Conservation (phyloP, 2,888 invertebrate species). For the Tipula vernalis region DNA sequence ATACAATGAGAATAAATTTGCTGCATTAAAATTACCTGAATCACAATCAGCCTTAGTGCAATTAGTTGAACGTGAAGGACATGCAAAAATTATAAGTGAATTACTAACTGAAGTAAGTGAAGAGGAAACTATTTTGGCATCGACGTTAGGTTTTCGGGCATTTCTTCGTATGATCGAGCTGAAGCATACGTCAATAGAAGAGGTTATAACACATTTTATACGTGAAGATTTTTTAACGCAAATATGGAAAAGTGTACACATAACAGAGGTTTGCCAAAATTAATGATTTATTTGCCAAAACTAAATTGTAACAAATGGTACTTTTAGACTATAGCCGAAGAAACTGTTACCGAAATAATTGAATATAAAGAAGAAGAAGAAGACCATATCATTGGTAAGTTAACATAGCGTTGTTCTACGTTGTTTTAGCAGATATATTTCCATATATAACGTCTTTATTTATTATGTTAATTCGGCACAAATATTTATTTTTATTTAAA, state of each 20-base stretch:
- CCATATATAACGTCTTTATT: background rate
- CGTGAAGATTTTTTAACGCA: conserved; percentile 73
- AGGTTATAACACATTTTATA: conserved; percentile 67
- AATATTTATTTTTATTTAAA: background rate
- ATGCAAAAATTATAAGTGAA: conserved; percentile 67
- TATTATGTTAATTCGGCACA: background rate
- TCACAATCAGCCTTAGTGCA: conserved; percentile 76
- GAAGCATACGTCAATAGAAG: conserved; percentile 68
- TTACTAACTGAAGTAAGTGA: conserved; percentile 69
- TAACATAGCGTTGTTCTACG: background rate
- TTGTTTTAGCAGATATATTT: background rate
- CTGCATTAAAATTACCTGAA: conserved; percentile 63
- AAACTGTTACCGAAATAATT: conserved; percentile 26
- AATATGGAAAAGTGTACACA: conserved; percentile 54
- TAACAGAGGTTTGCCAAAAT: conserved; percentile 32
- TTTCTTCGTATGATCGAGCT: conserved; percentile 76
- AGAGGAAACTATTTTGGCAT: conserved; percentile 62
- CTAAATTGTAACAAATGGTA: background rate
- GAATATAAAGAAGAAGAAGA: conserved; percentile 27
- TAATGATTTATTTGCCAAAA: background rate
- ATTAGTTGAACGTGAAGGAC: conserved; percentile 71
- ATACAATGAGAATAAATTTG: conserved; percentile 67
- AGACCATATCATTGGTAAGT: conserved; percentile 24
- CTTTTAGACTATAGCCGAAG: conserved; percentile 32
- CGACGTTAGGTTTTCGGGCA: conserved; percentile 72